Evolutionary conservation across 1,140 invertebrate species (phyloP).

Genomic region (Micrasema longulum): DNA sequence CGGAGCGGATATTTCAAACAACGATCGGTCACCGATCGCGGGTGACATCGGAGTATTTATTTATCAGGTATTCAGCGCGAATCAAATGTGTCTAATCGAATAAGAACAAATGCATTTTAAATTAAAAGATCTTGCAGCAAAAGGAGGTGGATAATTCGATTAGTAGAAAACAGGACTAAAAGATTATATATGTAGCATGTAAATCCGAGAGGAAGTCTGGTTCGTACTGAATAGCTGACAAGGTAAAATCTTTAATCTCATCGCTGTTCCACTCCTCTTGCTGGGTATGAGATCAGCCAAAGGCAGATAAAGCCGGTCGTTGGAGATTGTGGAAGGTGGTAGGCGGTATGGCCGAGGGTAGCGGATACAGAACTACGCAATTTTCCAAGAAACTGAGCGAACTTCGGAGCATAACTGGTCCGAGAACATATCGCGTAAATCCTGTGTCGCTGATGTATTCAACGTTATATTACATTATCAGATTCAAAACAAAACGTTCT

Average conservation of each 20-base stretch:
- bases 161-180: not conserved
- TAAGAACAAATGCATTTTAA: not conserved
- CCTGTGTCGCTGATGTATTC: constrained; percentile 24
- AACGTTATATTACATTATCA: not conserved
- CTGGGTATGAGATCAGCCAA: not conserved
- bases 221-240: not conserved
- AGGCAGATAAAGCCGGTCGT: not conserved
- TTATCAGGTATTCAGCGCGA: not conserved
- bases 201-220: not conserved
- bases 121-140: not conserved
- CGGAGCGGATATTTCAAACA: constrained; percentile 1
- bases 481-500: too few species aligned
- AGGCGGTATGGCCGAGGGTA: not conserved
- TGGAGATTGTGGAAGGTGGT: not conserved
- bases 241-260: constrained; percentile 3
- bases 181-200: not conserved
- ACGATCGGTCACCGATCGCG: constrained; percentile 10
- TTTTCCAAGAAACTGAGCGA: constrained; percentile 8
- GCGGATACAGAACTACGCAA: constrained; percentile 23
- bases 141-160: not conserved
- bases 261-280: not conserved
- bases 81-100: not conserved
- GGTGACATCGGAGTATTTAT: constrained; percentile 11
- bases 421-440: constrained; percentile 18
- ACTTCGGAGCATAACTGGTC: constrained; percentile 10